Percentiles rank a stretch among this genome's conserved stretches.
phyloP scores from a whole-genome alignment of 2,888 invertebrate species.

The Hemithea aestivaria region DNA sequence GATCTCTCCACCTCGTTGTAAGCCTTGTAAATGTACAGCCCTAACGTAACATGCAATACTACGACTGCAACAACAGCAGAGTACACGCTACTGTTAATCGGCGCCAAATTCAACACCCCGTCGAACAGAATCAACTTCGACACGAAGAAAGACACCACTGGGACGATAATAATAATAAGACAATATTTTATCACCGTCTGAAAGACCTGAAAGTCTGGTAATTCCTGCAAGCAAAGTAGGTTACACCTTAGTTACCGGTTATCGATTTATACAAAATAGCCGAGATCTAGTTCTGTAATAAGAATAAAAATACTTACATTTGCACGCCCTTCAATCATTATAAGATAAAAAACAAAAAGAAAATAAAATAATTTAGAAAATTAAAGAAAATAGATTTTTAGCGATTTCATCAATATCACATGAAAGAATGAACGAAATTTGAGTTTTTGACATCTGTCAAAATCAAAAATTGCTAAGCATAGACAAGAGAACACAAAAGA shows the following conservation, averaged over 20 bases:
- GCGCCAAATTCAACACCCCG: constrained; percentile 75
- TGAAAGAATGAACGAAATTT: constrained; percentile 25
- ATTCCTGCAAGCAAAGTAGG: constrained; percentile 69
- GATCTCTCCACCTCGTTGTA: constrained; percentile 80
- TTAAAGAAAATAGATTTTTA: constrained; percentile 11
- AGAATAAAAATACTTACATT: too few species aligned
- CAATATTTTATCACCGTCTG: constrained; percentile 87
- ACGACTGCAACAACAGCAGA: constrained; percentile 88
- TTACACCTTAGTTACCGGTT: constrained; percentile 4
- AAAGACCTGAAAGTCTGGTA: constrained; percentile 85
- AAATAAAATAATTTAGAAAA: constrained; percentile 35
- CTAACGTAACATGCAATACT: constrained; percentile 86
- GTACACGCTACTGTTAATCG: constrained; percentile 86
- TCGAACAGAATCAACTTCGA: constrained; percentile 85
- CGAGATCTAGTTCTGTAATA: too few species aligned
- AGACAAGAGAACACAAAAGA: too few species aligned
- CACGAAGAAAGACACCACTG: constrained; percentile 85
- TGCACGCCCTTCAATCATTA: constrained; percentile 75
- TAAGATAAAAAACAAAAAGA: constrained; percentile 52
- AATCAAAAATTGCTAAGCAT: too few species aligned
- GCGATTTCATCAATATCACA: constrained; percentile 24
- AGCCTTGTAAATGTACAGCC: constrained; percentile 87
- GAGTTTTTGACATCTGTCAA: too few species aligned
- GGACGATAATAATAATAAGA: constrained; percentile 86
- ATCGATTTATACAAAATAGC: not conserved